Evolutionary conservation across 2,113 vertebrate genomes (phyloP), one percentile per base, ranked within the genome.

Genomic region (Philantomba maxwellii): DNA sequence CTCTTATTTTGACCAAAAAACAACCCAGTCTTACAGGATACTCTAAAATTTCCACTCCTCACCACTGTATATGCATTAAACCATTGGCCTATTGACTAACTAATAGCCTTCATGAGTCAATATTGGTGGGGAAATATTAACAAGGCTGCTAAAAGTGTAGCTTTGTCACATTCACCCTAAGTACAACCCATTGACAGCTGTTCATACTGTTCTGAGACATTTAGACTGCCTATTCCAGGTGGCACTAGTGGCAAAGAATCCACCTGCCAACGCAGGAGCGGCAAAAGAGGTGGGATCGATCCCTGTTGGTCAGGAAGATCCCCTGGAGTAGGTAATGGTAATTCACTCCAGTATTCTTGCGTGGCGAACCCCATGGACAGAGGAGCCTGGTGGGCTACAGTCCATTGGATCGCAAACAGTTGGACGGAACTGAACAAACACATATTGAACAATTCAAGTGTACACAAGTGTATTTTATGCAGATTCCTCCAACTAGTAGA

Each of bases 351-450:
- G 39, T 39, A 39, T 39, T 39, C 39, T 39, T 39, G 39, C 39
- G 3, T 39, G 39, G 39, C 3, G 4, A 39, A 39, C 4, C 39
- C 39, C 39, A 39, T 39, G 39, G 39, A 39, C 39, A 39, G 39
- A 39, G 39, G 39, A 39, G 39, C 39, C 4, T 39, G 39, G 39
- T 39, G 39, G 39, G 39, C 39, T 39, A 39, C 39, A 39, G 39
- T 39, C 3, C 39, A 39, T 39, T 3, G 39, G 39, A 4, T 39
- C 39, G 3, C 4, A 39, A 4, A n/a, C n/a, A 39, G 39, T 39
- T 4, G 4, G 39, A 39, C 39, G 4, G 4, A 4, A 39, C 39
- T 39, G 3, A 39, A 4, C 3, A 4, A 39, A 3, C n/a, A n/a
- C n/a, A n/a, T n/a, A n/a, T n/a, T n/a, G n/a, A n/a, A n/a, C n/a